Evolutionary conservation across 2,888 invertebrate species (phyloP), one percentile per base, ranked within the genome.

Genomic region (Ectemnius continuus): DNA sequence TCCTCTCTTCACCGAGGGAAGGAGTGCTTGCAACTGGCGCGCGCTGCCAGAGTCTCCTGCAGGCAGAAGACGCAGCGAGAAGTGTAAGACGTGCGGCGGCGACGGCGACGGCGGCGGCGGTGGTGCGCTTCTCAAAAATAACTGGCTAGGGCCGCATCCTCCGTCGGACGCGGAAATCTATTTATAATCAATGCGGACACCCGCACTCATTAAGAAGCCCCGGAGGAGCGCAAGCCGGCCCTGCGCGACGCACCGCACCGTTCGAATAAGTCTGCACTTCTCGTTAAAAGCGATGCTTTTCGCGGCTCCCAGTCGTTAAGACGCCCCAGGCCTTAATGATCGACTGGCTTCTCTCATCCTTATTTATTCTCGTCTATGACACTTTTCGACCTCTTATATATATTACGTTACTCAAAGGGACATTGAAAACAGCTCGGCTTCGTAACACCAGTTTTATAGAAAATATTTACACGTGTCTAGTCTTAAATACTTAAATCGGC

Each of bases 121-220:
- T n/a, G 75, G 84, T 85, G 84, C 79, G 84, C 76, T 79, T 63
- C 75, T 81, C 81, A 74, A 83, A 82, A 82, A 82, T 82, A 82
- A 76, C 84, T 73, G 70, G 67, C 75, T 88, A 90, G 89, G 89
- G 88, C 87, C 89, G 89, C 84, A 89, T 84, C 84, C 71, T 52
- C 73, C 70, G 63, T 71, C 81, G 79, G 80, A 84, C 84, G 77
- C 71, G 76, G 62, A 73, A 63, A 71, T 87, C 88, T 88, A 88
- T 88, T 88, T 86, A 85, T 88, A 88, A 66, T 75, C 8, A 52
- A 14, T 16, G 71, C 59, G 75, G 72, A 81, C 82, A 83, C 81
- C 79, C 80, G 80, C 82, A 76, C 52, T 52, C 52, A 52, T 52
- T 52, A 52, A 52, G 52, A 6, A 13, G 52, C 5, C 88, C 88